Base-by-base conservation (phyloP, 2,797 vertebrate species). In the Falco concolor region DNA sequence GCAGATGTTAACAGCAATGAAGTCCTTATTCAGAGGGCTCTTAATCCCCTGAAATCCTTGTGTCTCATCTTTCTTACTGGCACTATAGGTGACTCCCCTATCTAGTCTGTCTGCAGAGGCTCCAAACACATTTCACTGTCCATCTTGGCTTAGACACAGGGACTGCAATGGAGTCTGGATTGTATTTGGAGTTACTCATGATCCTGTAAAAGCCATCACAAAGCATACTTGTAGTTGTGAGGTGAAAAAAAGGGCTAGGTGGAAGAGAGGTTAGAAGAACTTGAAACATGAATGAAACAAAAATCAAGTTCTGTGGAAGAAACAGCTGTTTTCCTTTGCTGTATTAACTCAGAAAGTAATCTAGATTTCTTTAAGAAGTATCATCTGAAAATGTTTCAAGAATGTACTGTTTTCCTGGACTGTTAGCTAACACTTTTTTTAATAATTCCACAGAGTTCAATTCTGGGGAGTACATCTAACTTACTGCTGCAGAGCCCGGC, bases 401-500 rank as follows among this genome's bases (percentile, higher is more conserved):
- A 22, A 23, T 17, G 18, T 18, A 5, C 30, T 75, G 22, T 61
- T 90, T 50, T 57, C 69, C 34, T 1, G 19, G 63, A 4, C 23
- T 77, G 49, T 17, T 72, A 53, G 0, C 28, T 93, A 84, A 91
- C 16, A 7, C 10, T 52, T 67, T n/a, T 91, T 89, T 77, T 77
- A 4, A 76, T 79, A 3, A 76, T 93, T 87, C 76, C 22, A 49
- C 96, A 98, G 98, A 94, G 87, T 54, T 97, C 97, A 10, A 15
- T 95, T 50, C 74, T 97, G 89, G 97, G 97, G 70, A 97, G 74
- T 57, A 23, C 97, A 17, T 98, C 97, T 32, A 97, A 82, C 89
- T 97, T 99, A 12, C 96, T 99, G 94, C 98, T 99, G 65, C 99
- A 99, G 98, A 99, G 98, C 97, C 98, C 99, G 47, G 95, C 99